Conservation (phyloP, 2,113 vertebrate genomes). For the Nesoenas mayeri region DNA sequence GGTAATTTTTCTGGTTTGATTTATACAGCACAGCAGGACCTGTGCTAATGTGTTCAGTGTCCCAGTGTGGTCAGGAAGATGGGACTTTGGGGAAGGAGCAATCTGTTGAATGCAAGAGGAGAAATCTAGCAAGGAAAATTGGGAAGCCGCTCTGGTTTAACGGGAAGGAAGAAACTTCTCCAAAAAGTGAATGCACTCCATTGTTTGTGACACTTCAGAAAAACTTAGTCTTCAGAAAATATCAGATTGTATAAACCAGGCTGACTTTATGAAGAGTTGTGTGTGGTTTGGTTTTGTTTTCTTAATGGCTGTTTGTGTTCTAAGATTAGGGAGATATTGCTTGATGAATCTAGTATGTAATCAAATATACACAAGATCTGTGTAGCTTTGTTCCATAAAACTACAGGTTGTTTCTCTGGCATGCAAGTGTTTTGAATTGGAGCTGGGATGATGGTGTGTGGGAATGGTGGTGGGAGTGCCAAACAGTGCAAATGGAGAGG, state of each 20-base stretch:
- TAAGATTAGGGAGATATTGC: neutral
- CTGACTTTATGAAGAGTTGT: neutral
- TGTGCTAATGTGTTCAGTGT: neutral
- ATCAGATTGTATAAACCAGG: neutral
- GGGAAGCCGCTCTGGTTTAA: neutral
- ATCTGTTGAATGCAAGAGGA: neutral
- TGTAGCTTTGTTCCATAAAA: neutral
- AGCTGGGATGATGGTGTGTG: neutral
- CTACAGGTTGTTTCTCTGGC: neutral
- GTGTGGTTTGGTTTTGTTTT: neutral
- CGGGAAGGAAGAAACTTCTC: neutral
- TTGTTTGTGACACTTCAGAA: neutral
- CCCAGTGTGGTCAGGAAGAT: neutral
- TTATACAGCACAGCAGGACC: neutral
- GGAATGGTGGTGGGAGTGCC: neutral
- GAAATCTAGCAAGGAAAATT: neutral
- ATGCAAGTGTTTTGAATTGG: neutral
- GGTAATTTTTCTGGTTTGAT: neutral
- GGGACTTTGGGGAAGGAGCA: neutral
- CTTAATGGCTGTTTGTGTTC: neutral
- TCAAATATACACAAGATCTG: neutral
- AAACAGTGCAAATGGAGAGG: neutral
- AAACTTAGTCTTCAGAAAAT: neutral
- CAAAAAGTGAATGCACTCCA: neutral
- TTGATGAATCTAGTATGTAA: neutral